Base-by-base conservation (phyloP, 2,113 vertebrate genomes). In the Macaca nemestrina region DNA sequence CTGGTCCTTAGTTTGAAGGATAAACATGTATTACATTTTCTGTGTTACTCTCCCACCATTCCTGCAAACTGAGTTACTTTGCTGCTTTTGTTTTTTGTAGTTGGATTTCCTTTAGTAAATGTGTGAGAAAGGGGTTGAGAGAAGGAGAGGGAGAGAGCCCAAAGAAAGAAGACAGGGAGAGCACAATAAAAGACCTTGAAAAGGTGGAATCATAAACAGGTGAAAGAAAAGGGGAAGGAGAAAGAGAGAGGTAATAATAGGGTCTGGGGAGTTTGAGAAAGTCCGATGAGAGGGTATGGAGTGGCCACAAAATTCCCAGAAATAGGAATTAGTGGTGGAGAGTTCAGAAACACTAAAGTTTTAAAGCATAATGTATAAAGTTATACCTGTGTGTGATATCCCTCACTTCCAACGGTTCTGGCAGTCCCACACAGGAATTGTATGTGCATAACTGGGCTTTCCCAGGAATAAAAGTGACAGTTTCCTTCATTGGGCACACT, bases 401-500 rank as follows among this genome's bases (percentile, higher is more conserved):
- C 27, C 52, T 88, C 52, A 43, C 61, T 76, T 43, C 11, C 52
- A 76, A 14, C 11, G 45, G 18, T 45, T 45, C 52, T 43, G 43
- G 17, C 11, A 88, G 38, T 25, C 35, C 35, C 64, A 35, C 27
- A 43, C 48, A 32, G 27, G 75, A 38, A 85, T 12, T 43, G 27
- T 64, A 32, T 70, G 23, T 79, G 67, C 6, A 40, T 82, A 68
- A 38, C 48, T 61, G 27, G 75, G 75, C 35, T 93, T 89, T 85
- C 73, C 67, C 75, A 97, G 97, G 93, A 97, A 97, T 97, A 95
- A 94, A 93, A 97, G 97, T 81, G 75, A 98, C 94, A 85, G 27
- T 96, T 98, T 95, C 95, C 95, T 96, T 98, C 95, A 80, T 70
- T 90, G 97, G 97, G 91, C 95, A 96, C 64, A 96, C 70, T 98